Percentiles rank a stretch among this genome's conserved stretches.
These are phyloP conservation scores for Lepidurus arcticus DNA, from an alignment of 1,140 invertebrate genomes.

Conservation along the genomic window DNA sequence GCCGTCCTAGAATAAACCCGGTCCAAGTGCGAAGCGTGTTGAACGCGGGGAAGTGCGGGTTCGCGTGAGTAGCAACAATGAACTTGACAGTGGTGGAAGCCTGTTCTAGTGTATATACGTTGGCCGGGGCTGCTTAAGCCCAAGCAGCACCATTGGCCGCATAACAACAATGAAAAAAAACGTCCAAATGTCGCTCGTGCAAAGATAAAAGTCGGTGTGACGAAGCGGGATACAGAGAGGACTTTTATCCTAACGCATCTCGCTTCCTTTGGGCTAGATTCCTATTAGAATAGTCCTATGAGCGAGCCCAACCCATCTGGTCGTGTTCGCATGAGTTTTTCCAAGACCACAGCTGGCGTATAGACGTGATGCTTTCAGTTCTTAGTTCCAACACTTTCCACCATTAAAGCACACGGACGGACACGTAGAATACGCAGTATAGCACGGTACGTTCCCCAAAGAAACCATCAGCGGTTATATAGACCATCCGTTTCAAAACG, in stretches of 20 bases:
- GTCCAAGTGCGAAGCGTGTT: not conserved
- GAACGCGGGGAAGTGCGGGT: not conserved
- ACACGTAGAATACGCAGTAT: too few relatives aligned
- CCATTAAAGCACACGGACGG: not conserved
- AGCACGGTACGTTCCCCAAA: too few relatives aligned
- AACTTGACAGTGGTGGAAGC: not conserved
- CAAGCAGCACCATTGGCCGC: not conserved
- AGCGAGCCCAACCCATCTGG: conserved; percentile 12
- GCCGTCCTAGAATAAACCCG: too few relatives aligned
- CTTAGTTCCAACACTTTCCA: not conserved
- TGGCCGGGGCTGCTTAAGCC: not conserved
- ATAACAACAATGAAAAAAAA: not conserved
- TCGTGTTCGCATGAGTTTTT: not conserved
- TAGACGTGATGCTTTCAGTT: not conserved
- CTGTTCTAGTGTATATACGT: too few relatives aligned
- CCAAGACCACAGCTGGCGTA: conserved; percentile 1
- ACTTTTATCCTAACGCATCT: not conserved
- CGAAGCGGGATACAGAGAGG: not conserved
- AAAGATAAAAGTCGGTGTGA: not conserved
- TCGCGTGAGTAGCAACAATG: conserved; percentile 4
- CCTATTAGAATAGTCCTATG: not conserved
- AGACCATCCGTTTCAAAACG: too few relatives aligned
- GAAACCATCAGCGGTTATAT: too few relatives aligned
- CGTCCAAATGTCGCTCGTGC: not conserved
- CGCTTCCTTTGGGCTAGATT: not conserved